Evolutionary conservation across 1,140 invertebrate genomes (phyloP).

Genomic region (Ceratina australensis): DNA sequence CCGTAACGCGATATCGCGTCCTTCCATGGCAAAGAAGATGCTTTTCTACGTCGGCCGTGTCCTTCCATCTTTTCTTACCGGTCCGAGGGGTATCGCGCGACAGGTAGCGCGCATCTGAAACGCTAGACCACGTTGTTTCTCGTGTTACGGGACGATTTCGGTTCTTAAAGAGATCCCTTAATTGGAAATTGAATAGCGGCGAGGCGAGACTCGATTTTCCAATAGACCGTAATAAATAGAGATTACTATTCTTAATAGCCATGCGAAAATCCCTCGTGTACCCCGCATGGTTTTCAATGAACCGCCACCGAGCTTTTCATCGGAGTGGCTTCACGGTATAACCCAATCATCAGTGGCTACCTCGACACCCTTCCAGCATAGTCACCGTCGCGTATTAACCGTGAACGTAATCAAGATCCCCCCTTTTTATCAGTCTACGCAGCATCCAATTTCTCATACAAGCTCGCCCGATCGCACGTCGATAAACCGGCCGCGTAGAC

Average conservation of each 20-base stretch:
- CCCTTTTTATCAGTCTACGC: constrained; percentile 7
- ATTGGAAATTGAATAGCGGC: neutral
- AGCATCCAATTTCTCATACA: neutral
- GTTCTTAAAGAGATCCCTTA: neutral
- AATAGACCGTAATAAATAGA: neutral
- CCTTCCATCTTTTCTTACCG: neutral
- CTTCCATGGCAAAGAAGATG: constrained; percentile 60
- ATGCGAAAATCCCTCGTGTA: neutral
- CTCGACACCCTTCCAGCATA: constrained; percentile 6
- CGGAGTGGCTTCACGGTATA: neutral
- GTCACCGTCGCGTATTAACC: constrained; percentile 6
- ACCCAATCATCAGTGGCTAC: constrained; percentile 6
- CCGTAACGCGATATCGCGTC: constrained; percentile 71
- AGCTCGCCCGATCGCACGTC: neutral
- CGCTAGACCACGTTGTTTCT: constrained; percentile 18
- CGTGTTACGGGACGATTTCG: neutral
- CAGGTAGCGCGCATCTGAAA: constrained; percentile 47
- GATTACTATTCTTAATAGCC: neutral
- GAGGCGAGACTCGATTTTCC: neutral
- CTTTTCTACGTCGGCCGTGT: constrained; percentile 44
- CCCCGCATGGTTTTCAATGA: constrained; percentile 4
- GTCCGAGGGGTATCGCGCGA: neutral
- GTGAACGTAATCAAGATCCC: neutral
- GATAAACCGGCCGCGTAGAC: neutral
- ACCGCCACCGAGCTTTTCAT: neutral